These are phyloP conservation scores for Tragelaphus eurycerus DNA, from an alignment of 2,797 vertebrate species.

Conservation along the genomic window DNA sequence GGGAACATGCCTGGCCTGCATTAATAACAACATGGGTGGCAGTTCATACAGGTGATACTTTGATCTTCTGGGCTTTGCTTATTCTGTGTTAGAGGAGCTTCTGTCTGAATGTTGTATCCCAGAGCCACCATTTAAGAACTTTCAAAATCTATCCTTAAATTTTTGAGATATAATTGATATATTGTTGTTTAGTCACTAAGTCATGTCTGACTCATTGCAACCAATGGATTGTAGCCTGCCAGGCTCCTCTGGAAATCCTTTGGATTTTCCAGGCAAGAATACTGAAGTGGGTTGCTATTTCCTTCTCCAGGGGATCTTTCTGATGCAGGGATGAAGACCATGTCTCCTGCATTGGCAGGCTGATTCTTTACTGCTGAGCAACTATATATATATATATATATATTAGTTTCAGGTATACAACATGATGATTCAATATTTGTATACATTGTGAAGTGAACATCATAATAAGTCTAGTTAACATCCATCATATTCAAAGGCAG, in stretches of 20 bases:
- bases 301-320: neutral
- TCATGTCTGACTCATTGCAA: neutral
- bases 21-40: neutral
- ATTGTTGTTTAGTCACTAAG: neutral
- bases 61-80: neutral
- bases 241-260: neutral
- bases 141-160: neutral
- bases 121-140: neutral
- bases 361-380: neutral
- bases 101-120: neutral
- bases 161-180: neutral
- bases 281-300: neutral
- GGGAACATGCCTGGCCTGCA: neutral
- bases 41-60: neutral
- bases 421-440: neutral
- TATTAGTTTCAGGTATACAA: neutral
- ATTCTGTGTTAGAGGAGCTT: neutral
- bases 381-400: neutral
- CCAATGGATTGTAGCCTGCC: neutral
- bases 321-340: neutral
- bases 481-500: neutral
- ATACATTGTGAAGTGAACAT: neutral
- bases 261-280: neutral
- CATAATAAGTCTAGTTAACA: neutral
- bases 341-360: rapidly evolving